phyloP scores from a whole-genome alignment of 2,888 invertebrate genomes.

The Tolmerus cingulatus region DNA sequence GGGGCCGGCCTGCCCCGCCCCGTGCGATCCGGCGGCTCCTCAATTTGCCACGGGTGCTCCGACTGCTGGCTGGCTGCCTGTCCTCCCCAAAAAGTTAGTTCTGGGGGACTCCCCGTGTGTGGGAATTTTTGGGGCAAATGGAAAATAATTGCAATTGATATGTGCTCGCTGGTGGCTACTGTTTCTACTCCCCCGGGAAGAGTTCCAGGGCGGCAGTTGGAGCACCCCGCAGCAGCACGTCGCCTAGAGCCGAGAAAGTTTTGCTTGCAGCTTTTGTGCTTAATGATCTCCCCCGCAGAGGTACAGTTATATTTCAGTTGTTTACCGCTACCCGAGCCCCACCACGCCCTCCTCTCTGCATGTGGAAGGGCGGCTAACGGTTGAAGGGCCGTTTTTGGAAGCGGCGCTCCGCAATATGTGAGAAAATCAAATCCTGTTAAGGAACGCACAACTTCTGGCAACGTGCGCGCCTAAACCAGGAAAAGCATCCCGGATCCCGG shows the following conservation, averaged over 20 bases:
- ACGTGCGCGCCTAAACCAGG: neutral
- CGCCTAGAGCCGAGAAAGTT: neutral
- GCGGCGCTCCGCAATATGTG: neutral
- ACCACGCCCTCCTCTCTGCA: neutral
- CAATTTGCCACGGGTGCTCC: neutral
- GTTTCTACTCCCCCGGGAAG: neutral
- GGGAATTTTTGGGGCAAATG: conserved; percentile 23
- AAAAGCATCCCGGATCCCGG: neutral
- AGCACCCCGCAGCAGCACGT: neutral
- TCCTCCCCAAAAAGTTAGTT: neutral
- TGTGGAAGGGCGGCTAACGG: neutral
- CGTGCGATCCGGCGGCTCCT: neutral
- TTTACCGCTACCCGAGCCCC: neutral
- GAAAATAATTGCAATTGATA: conserved; percentile 22
- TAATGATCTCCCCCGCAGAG: conserved; percentile 4
- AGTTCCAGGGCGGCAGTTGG: neutral
- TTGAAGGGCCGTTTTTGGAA: neutral
- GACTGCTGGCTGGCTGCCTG: neutral
- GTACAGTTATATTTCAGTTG: neutral
- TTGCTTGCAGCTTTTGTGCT: conserved; percentile 13
- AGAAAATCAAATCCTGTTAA: conserved; percentile 1
- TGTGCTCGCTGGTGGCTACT: neutral
- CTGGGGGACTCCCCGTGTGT: neutral
- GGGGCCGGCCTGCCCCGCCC: neutral
- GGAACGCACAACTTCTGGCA: neutral